Evolutionary conservation across 2,888 invertebrate genomes (phyloP).

Genomic region (Phengaris arion): DNA sequence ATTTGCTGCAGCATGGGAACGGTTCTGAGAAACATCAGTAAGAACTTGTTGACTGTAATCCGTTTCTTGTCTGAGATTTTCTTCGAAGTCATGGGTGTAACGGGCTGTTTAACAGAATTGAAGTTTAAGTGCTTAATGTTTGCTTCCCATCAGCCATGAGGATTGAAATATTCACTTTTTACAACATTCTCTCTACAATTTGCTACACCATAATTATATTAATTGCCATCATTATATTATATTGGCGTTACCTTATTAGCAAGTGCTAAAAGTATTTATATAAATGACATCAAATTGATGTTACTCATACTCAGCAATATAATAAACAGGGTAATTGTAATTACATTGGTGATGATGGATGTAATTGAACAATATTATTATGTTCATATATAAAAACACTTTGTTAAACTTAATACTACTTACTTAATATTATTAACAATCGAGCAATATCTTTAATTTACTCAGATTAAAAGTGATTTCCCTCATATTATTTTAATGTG

Average conservation of each 20-base stretch:
- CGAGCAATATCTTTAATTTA: background rate
- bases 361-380: constrained; percentile 11
- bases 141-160: background rate
- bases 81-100: constrained; percentile 64
- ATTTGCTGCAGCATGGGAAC: background rate
- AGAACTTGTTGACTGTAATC: constrained; percentile 60
- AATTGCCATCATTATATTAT: background rate
- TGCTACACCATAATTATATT: background rate
- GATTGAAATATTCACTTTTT: background rate
- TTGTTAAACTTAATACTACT: constrained; percentile 14
- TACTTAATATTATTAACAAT: constrained; percentile 10
- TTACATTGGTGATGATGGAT: constrained; percentile 6
- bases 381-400: background rate
- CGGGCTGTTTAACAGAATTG: constrained; percentile 58
- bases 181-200: background rate
- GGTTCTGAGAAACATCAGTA: constrained; percentile 50
- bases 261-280: background rate
- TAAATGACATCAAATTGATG: background rate
- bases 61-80: constrained; percentile 59
- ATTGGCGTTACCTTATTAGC: background rate
- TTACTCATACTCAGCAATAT: background rate
- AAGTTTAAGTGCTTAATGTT: constrained; percentile 63
- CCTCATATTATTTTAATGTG: background rate
- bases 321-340: constrained; percentile 11
- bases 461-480: constrained; percentile 1